A percentile compares a stretch with the other conserved stretches of the same genome.
Evolutionary conservation across 2,888 invertebrate genomes (phyloP).

Genomic region (Scaptomyza polygonia): DNA sequence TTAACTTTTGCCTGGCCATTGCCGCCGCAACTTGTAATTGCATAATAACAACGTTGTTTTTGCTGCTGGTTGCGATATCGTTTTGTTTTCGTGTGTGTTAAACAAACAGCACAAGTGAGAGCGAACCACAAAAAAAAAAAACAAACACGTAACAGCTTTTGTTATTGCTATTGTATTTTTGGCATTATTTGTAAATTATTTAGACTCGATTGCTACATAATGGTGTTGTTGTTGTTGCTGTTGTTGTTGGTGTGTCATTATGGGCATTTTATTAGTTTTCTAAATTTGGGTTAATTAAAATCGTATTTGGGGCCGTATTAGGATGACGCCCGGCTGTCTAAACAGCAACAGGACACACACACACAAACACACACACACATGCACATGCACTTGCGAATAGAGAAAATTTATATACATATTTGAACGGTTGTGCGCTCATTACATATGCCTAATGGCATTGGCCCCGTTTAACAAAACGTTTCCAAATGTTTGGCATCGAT

Average conservation of each 20-base stretch:
- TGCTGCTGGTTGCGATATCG: constrained; percentile 42
- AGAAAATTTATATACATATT: background rate
- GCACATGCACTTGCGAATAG: background rate
- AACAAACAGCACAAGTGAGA: constrained; percentile 14
- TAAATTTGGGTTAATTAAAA: constrained; percentile 78
- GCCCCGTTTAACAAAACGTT: constrained; percentile 44
- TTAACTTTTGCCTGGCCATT: constrained; percentile 62
- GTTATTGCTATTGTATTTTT: constrained; percentile 13
- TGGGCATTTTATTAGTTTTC: constrained; percentile 72
- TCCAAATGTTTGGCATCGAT: constrained; percentile 60
- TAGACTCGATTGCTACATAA: constrained; percentile 37
- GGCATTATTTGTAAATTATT: constrained; percentile 57
- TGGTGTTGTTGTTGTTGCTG: constrained; percentile 14
- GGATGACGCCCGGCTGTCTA: constrained; percentile 11
- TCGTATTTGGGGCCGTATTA: constrained; percentile 61
- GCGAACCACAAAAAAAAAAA: background rate
- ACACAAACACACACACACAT: background rate
- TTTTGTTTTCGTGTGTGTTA: constrained; percentile 33
- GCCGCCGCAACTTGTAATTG: constrained; percentile 67
- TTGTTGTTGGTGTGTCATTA: constrained; percentile 39
- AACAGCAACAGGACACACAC: constrained; percentile 2
- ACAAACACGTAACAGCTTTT: constrained; percentile 3
- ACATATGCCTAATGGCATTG: constrained; percentile 45
- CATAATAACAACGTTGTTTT: constrained; percentile 68
- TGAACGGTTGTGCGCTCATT: constrained; percentile 22